Evolutionary conservation across 2,797 vertebrate species (phyloP).

Genomic region (Pangasius djambal): DNA sequence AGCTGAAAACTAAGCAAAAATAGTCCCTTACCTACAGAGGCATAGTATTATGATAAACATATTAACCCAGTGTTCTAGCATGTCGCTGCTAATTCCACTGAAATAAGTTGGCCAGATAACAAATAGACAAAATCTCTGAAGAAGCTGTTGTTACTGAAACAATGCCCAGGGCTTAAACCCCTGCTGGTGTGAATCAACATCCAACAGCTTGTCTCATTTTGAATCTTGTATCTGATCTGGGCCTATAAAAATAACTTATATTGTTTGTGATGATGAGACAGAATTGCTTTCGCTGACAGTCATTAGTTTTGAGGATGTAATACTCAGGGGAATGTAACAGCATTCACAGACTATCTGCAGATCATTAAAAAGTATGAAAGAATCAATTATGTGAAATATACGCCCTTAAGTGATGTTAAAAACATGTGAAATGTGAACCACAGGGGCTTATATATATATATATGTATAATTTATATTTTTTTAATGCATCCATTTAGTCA

Average conservation of each 20-base stretch:
- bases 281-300: too few relatives aligned
- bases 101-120: background rate
- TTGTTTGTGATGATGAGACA: background rate
- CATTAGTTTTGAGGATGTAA: background rate
- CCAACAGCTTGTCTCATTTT: conserved; percentile 3
- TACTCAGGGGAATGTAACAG: background rate
- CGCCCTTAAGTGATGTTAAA: background rate
- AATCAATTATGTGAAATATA: background rate
- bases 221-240: background rate
- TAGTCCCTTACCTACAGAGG: background rate
- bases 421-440: background rate
- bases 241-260: conserved; percentile 5
- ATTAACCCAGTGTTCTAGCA: background rate
- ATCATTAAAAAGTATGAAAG: background rate
- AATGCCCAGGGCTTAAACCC: conserved; percentile 12
- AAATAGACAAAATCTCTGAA: background rate
- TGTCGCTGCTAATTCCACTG: background rate
- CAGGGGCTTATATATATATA: background rate
- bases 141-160: background rate
- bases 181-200: background rate
- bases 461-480: background rate
- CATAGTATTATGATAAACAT: background rate
- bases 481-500: background rate
- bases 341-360: background rate
- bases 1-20: background rate